These are phyloP conservation scores for Onychomys arenicola DNA, from an alignment of 2,797 vertebrate genomes.

Conservation along the genomic window DNA sequence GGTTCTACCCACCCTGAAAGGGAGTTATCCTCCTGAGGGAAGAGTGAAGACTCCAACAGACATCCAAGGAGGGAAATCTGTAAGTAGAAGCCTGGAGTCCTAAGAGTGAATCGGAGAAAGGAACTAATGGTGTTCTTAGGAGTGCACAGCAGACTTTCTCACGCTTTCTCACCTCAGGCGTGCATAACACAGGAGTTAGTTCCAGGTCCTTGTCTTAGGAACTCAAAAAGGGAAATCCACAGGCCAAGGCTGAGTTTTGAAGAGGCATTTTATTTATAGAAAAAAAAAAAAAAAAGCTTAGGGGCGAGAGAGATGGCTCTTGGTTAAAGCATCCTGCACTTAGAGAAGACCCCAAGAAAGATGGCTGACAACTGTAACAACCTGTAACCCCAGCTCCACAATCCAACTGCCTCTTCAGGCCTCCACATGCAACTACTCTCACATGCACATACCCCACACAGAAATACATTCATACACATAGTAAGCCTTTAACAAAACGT, in stretches of 20 bases:
- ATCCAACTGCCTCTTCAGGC: neutral
- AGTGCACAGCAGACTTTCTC: neutral
- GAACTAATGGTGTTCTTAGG: too few species aligned
- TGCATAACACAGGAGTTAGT: neutral
- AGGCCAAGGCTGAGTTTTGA: neutral
- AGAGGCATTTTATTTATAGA: neutral
- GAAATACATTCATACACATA: neutral
- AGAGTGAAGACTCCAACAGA: neutral
- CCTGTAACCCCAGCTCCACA: neutral
- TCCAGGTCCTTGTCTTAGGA: neutral
- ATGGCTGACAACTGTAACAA: neutral
- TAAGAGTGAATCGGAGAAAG: neutral
- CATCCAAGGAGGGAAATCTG: neutral
- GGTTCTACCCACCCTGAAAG: neutral
- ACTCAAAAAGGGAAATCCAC: neutral
- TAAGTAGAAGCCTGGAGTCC: neutral
- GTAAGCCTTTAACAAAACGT: neutral
- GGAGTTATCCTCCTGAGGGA: neutral
- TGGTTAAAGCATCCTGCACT: neutral
- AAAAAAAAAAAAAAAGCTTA: neutral
- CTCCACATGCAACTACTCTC: too few species aligned
- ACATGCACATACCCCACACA: neutral
- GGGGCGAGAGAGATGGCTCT: neutral
- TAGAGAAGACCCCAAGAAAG: neutral
- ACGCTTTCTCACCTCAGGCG: neutral